Conservation (phyloP, 2,888 invertebrate species). For the Cecidostiba fungosa region DNA sequence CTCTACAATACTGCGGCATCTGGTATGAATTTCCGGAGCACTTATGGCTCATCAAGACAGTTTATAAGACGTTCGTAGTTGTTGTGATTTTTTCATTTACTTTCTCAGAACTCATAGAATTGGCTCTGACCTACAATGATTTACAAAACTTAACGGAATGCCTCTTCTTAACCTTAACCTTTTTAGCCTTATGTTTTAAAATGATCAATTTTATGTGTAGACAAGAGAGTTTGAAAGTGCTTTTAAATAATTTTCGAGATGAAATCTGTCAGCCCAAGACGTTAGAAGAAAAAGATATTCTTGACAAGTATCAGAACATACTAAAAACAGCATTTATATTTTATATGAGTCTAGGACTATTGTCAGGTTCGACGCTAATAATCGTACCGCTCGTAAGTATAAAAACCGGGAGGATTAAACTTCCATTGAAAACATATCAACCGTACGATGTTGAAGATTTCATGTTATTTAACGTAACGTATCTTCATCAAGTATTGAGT, state of each 20-base stretch:
- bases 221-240: not conserved
- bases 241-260: constrained; percentile 21
- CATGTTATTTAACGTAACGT: constrained; percentile 18
- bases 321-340: not conserved
- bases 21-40: constrained; percentile 39
- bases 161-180: constrained; percentile 34
- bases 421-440: constrained; percentile 7
- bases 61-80: constrained; percentile 2
- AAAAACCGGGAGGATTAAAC: not conserved
- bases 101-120: not conserved
- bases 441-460: constrained; percentile 51
- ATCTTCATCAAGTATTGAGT: not conserved
- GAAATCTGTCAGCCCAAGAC: constrained; percentile 15
- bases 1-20: constrained; percentile 20
- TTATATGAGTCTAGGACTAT: constrained; percentile 6
- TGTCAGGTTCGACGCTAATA: not conserved
- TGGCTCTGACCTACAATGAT: not conserved
- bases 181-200: constrained; percentile 11
- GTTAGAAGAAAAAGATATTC: constrained; percentile 7
- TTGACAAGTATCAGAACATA: not conserved
- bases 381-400: not conserved
- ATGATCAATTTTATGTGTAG: constrained; percentile 6
- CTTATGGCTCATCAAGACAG: not conserved
- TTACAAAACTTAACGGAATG: constrained; percentile 2
- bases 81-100: constrained; percentile 31